Evolutionary conservation across 2,797 vertebrate genomes (phyloP).

Genomic region (Ctenopoma kingsleyae): DNA sequence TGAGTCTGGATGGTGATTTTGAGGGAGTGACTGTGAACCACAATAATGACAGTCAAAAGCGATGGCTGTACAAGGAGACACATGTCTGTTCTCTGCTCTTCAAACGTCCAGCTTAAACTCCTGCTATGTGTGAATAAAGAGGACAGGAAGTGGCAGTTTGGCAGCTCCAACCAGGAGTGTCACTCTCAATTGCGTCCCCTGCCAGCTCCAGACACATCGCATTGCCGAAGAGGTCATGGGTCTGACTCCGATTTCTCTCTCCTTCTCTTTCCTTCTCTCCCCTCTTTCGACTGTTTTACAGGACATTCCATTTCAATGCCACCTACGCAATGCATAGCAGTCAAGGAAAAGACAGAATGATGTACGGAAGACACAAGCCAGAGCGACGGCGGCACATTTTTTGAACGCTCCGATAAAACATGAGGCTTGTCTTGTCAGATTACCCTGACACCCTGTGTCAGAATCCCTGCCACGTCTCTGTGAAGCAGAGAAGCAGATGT

Average conservation of each 20-base stretch:
- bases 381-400: conserved; percentile 81
- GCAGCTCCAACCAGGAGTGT: conserved; percentile 89
- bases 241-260: conserved; percentile 70
- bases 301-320: conserved; percentile 67
- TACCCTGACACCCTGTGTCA: conserved; percentile 82
- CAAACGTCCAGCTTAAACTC: conserved; percentile 83
- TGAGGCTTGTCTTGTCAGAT: conserved; percentile 86
- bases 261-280: conserved; percentile 44
- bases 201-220: conserved; percentile 84
- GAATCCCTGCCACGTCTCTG: conserved; percentile 75
- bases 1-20: conserved; percentile 54
- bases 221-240: conserved; percentile 84
- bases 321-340: conserved; percentile 73
- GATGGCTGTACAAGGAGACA: conserved; percentile 84
- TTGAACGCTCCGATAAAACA: conserved; percentile 82
- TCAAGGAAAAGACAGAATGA: conserved; percentile 80
- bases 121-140: conserved; percentile 88
- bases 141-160: conserved; percentile 90
- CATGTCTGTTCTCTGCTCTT: conserved; percentile 87
- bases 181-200: conserved; percentile 87
- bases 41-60: conserved; percentile 83
- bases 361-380: conserved; percentile 75
- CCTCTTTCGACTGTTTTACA: conserved; percentile 60
- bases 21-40: conserved; percentile 78
- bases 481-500: conserved; percentile 81